A percentile compares a stretch with the other conserved stretches of the same genome.
Evolutionary conservation across 2,888 invertebrate genomes (phyloP).

Genomic region (Drosophila trichaetosa): DNA sequence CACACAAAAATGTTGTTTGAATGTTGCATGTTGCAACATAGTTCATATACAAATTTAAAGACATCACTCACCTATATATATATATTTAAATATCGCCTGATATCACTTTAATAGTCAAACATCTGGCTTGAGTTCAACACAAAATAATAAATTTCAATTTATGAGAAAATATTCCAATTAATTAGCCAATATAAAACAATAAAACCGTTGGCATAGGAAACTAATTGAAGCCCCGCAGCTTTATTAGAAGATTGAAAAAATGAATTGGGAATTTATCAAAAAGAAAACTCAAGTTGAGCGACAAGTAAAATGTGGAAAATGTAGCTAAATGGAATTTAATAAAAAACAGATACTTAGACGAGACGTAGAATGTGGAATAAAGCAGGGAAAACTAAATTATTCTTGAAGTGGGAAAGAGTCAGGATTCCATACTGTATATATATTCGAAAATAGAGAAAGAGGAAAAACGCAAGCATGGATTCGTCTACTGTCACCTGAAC

Average conservation of each 20-base stretch:
- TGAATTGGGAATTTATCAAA: not conserved
- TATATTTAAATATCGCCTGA: not conserved
- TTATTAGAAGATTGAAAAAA: conserved; percentile 23
- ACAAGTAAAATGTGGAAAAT: not conserved
- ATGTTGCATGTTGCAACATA: not conserved
- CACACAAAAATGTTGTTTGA: not conserved
- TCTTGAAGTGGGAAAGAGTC: not conserved
- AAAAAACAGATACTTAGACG: not conserved
- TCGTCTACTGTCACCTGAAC: not conserved
- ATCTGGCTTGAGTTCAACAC: not conserved
- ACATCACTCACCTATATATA: not conserved
- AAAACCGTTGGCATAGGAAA: conserved; percentile 8
- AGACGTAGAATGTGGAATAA: not conserved
- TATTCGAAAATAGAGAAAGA: not conserved
- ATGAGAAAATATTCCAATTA: conserved; percentile 20
- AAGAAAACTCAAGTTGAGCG: not conserved
- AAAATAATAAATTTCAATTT: conserved; percentile 45
- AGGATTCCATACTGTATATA: not conserved
- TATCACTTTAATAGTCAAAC: not conserved
- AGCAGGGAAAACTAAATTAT: not conserved
- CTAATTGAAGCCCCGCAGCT: conserved; percentile 29
- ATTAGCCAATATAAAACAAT: conserved; percentile 22
- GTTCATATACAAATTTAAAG: not conserved
- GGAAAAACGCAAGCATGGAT: not conserved
- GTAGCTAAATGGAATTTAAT: not conserved